Evolutionary conservation across 2,888 invertebrate species (phyloP).

Genomic region (Idaea aversata): DNA sequence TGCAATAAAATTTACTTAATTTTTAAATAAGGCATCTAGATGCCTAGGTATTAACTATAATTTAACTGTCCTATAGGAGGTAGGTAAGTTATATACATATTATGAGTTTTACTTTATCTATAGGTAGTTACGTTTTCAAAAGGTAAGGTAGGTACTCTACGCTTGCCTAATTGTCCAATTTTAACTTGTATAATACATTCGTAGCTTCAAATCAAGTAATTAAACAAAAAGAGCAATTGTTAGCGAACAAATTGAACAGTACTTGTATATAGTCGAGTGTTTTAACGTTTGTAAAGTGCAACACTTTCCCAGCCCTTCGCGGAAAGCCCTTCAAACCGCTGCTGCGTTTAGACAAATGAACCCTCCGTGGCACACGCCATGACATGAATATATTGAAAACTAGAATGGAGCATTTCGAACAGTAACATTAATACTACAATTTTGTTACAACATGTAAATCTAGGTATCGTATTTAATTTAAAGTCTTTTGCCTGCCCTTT

Average conservation of each 20-base stretch:
- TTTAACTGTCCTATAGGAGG: too few relatives aligned
- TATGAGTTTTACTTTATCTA: too few relatives aligned
- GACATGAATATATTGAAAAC: constrained; percentile 25
- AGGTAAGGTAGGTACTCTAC: not conserved
- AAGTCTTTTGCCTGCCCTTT: too few relatives aligned
- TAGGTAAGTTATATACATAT: too few relatives aligned
- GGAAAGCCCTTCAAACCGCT: constrained; percentile 64
- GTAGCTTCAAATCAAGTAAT: constrained; percentile 39
- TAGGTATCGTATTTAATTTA: too few relatives aligned
- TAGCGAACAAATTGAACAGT: constrained; percentile 45
- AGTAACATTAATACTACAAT: not conserved
- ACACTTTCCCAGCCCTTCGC: constrained; percentile 73
- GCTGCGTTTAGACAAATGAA: constrained; percentile 79
- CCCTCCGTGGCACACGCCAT: constrained; percentile 68
- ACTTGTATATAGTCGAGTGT: constrained; percentile 55
- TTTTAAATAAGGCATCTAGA: too few relatives aligned
- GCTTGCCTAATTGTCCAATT: not conserved
- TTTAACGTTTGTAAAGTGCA: constrained; percentile 78
- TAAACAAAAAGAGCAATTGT: constrained; percentile 53
- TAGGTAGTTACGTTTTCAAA: too few relatives aligned
- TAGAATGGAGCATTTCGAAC: constrained; percentile 26
- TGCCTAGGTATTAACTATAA: too few relatives aligned
- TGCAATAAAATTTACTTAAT: too few relatives aligned
- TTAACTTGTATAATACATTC: constrained; percentile 18
- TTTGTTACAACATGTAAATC: too few relatives aligned